Base-by-base conservation (phyloP, 2,113 vertebrate genomes). In the Gorsachius goisagi region DNA sequence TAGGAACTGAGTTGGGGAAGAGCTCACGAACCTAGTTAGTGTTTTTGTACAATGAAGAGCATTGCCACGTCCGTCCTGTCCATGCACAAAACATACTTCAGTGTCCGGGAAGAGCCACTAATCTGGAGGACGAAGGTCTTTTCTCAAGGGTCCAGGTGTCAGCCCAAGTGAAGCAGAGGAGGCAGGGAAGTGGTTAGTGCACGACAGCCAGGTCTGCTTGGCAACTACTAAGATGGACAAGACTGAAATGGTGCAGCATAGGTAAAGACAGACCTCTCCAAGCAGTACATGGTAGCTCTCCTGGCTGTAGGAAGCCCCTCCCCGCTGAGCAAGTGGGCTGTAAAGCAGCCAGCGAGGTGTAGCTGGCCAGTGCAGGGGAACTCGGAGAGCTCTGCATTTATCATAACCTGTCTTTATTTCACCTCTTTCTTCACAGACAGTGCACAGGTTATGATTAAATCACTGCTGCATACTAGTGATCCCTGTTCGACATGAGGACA, bases 401-500 rank as follows among this genome's bases (percentile, higher is more conserved):
- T 9, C 8, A 26, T 50, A 68, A 68, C 9, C 33, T 64, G 35
- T n/a, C 69, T 72, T 75, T 89, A 81, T 60, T 63, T 87, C 49
- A 72, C 15, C 23, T 50, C 35, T 68, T 86, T 86, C 69, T 92
- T 77, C 73, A 60, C n/a, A 74, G 15, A 27, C 13, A 53, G 22
- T 32, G 39, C 32, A 21, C 27, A 27, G 15, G 13, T 71, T 35
- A 37, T 60, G 44, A 62, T 71, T 90, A 77, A 91, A 89, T 86
- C 56, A 49, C 44, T 23, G 20, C 24, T 85, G 62, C 66, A 11
- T 60, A 47, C 49, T 78, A 32, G 33, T 78, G 69, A 81, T 58
- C 35, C 45, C 28, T 5, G 1, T 53, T 56, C 0, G 1, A 75
- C 24, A 12, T 0, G 2, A 37, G 30, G 66, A 68, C 16, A 14